Conservation (phyloP, 2,888 invertebrate species). For the Clivina fossor region DNA sequence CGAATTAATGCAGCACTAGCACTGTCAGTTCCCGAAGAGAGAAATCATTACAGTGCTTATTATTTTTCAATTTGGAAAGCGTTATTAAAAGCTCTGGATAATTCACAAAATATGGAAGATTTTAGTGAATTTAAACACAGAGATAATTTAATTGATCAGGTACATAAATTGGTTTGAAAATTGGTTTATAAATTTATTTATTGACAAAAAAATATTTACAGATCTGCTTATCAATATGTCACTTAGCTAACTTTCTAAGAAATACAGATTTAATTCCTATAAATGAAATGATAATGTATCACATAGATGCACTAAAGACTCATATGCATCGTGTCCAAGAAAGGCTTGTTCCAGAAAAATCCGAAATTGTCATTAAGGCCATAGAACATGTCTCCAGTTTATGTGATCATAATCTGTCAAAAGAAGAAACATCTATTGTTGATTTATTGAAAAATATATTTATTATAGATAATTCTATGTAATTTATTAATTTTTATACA, state of each 20-base stretch:
- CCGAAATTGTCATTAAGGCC: constrained; percentile 47
- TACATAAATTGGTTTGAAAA: constrained; percentile 47
- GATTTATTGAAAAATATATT: constrained; percentile 30
- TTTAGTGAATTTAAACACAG: constrained; percentile 84
- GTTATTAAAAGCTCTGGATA: constrained; percentile 73
- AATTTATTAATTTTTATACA: constrained; percentile 8
- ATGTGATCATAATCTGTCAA: neutral
- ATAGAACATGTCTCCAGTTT: constrained; percentile 41
- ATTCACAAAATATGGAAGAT: constrained; percentile 76
- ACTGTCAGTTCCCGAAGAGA: constrained; percentile 61
- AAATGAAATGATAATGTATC: constrained; percentile 56
- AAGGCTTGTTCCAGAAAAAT: constrained; percentile 53
- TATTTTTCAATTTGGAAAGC: constrained; percentile 69
- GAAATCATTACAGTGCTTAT: constrained; percentile 66
- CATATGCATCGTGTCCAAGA: constrained; percentile 51
- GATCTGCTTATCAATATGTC: constrained; percentile 74
- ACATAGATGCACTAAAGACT: constrained; percentile 50
- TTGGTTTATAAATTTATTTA: constrained; percentile 28
- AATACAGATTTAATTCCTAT: constrained; percentile 62
- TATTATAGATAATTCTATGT: constrained; percentile 19
- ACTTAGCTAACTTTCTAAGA: constrained; percentile 64
- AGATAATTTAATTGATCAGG: constrained; percentile 83
- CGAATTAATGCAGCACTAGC: constrained; percentile 84
- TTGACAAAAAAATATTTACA: constrained; percentile 50
- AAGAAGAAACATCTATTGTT: constrained; percentile 21